Base-by-base conservation (phyloP, 1,140 invertebrate species). In the Choristoneura fumiferana region DNA sequence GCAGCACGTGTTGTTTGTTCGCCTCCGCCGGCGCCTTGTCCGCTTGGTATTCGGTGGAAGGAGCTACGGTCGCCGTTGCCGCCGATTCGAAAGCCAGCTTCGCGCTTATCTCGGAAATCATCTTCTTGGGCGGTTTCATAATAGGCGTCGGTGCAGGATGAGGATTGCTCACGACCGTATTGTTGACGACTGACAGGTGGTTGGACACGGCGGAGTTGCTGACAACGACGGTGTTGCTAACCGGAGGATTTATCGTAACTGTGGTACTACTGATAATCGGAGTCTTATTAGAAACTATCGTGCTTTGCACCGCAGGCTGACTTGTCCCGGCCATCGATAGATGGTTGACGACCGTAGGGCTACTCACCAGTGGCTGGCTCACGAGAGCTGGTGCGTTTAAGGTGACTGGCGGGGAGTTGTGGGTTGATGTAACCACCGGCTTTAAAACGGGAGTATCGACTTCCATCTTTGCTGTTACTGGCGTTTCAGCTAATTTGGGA, bases 41-140 rank as follows among this genome's bases (percentile, higher is more conserved):
- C 34, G 49, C 22, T 5, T 22, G 15, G n/a, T 17, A 15, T 13
- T 43, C 40, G 8, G 22, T 18, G 8, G 14, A 5, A 10, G 40
- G 22, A 4, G 40, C 34, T 4, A 36, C 15, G 13, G 22, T 5
- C 13, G 58, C 35, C 6, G 38, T 29, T 10, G 39, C 52, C 9
- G 18, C 39, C 8, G 37, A 43, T 43, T 22, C 56, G 8, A 67
- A 65, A 37, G 80, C 79, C 5, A 90, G 58, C 63, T 89, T 88
- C 0, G 79, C 82, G 57, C 77, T 87, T 13, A 87, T 86, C 62
- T 89, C 87, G 1, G 84, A 84, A 65, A 90, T 81, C 84, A 86
- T 88, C 65, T 89, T 90, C 65, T 89, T 89, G 0, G 83, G 83
- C 9, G 86, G 89, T 58, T 89, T 89, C 65, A 78, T 76, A 29